These are phyloP conservation scores for Chaetodon trifasciatus DNA, from an alignment of 2,797 vertebrate species.

Conservation along the genomic window DNA sequence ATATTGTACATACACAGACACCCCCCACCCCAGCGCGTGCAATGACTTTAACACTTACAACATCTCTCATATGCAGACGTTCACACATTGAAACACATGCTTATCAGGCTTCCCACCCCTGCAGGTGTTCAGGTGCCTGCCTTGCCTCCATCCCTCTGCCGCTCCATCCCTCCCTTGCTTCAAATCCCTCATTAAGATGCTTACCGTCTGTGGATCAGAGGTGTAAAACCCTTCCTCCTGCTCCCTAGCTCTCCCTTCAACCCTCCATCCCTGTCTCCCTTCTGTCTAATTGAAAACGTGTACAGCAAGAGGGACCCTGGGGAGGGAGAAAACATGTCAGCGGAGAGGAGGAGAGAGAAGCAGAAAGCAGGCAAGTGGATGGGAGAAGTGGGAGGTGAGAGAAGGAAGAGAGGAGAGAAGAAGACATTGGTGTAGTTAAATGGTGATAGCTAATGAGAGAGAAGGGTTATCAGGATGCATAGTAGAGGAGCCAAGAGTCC, in stretches of 20 bases:
- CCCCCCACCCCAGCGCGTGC: conserved; percentile 3
- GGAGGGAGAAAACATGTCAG: conserved; percentile 64
- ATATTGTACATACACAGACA: conserved; percentile 33
- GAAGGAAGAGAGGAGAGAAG: conserved; percentile 42
- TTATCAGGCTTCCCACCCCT: conserved; percentile 76
- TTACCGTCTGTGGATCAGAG: conserved; percentile 80
- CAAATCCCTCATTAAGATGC: conserved; percentile 80
- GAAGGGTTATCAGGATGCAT: conserved; percentile 60
- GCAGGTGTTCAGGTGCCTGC: conserved; percentile 80
- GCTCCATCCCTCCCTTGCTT: conserved; percentile 65
- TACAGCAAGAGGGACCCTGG: conserved; percentile 69
- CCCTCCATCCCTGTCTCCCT: conserved; percentile 73
- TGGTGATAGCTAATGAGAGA: conserved; percentile 64
- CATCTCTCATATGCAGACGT: conserved; percentile 48
- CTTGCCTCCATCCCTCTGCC: conserved; percentile 64
- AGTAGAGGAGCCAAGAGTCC: conserved; percentile 64
- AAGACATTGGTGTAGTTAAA: conserved; percentile 46
- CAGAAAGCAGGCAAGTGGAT: conserved; percentile 53
- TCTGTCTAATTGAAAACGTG: conserved; percentile 82
- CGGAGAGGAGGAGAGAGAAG: conserved; percentile 45
- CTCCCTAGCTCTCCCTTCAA: conserved; percentile 63
- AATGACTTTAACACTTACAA: conserved; percentile 34
- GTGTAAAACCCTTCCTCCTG: conserved; percentile 78
- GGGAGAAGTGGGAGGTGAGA: conserved; percentile 52
- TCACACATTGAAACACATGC: conserved; percentile 74